Conservation (phyloP, 2,113 vertebrate genomes). For the Ptychochromis oligacanthus region DNA sequence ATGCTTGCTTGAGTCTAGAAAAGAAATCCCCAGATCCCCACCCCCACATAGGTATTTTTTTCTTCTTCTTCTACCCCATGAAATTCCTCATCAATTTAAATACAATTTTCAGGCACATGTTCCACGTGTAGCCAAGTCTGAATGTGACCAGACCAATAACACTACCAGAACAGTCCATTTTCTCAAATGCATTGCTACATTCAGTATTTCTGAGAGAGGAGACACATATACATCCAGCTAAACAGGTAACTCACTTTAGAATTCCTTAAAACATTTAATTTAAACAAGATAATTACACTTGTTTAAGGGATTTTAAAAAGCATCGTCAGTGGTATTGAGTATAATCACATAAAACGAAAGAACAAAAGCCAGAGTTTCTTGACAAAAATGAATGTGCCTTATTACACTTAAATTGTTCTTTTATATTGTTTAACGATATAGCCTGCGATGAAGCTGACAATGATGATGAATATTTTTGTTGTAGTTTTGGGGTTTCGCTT, state of each 20-base stretch:
- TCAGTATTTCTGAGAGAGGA: neutral
- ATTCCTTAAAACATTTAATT: neutral
- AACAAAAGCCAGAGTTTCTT: neutral
- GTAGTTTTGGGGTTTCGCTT: conserved; percentile 53
- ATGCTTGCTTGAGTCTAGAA: neutral
- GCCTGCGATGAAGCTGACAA: neutral
- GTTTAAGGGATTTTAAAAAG: neutral
- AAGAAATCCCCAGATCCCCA: conserved; percentile 23
- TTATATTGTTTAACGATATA: neutral
- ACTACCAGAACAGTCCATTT: conserved; percentile 6
- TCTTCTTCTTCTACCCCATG: conserved; percentile 49
- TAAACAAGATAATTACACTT: neutral
- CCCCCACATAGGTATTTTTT: conserved; percentile 39
- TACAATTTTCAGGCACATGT: conserved; percentile 82
- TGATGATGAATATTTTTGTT: conserved; percentile 11
- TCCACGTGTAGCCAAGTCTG: conserved; percentile 70
- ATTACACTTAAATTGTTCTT: too few relatives aligned
- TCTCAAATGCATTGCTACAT: neutral
- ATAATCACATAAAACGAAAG: neutral
- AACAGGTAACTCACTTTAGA: neutral
- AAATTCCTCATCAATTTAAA: conserved; percentile 91
- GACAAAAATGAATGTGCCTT: neutral
- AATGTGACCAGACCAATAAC: conserved; percentile 76
- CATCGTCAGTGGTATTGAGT: neutral
- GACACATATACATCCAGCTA: neutral